Evolutionary conservation across 2,888 invertebrate species (phyloP), one percentile per base, ranked within the genome.

Genomic region (Vanessa cardui): DNA sequence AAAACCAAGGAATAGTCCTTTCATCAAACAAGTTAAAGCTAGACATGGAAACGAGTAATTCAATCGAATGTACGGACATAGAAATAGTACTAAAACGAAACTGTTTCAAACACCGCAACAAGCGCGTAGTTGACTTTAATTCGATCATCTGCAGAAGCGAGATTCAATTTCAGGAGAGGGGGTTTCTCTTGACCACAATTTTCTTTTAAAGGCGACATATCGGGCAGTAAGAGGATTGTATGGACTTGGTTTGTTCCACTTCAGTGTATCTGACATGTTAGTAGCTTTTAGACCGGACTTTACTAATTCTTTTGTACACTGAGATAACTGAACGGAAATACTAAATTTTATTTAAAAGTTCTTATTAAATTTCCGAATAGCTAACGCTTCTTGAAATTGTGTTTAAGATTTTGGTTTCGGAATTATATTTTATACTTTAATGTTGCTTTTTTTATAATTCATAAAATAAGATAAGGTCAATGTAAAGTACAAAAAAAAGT

Each of bases 261-360:
- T 58, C 66, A 69, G 59, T 69, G 71, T 73, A 66, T 68, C 70
- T 70, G 69, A 72, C 66, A 71, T 68, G 69, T 71, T 68, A 69
- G 59, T 63, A 65, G 69, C 59, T 58, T 69, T 68, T 54, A 58
- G 58, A 70, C 54, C 58, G 20, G 46, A 54, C 50, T 62, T 52
- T 61, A 45, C 56, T 68, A 61, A 64, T 65, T 68, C 65, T 68
- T 64, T 50, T 65, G 58, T 65, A 54, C 52, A 3, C 31, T 31
- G 26, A 16, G 52, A 31, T 54, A 31, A 54, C 52, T 31, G 26
- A 26, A 54, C 16, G 7, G 20, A 6, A 16, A 9, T 54, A 15
- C 1, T 54, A 15, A 7, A 31, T 54, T 26, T 54, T 54, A 54
- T 54, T 54, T 39, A 39, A 39, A 39, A 39, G 39, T 39, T 39